Evolutionary conservation across 1,140 invertebrate species (phyloP), one percentile per base, ranked within the genome.

Genomic region (Pogonomyrmex californicus): DNA sequence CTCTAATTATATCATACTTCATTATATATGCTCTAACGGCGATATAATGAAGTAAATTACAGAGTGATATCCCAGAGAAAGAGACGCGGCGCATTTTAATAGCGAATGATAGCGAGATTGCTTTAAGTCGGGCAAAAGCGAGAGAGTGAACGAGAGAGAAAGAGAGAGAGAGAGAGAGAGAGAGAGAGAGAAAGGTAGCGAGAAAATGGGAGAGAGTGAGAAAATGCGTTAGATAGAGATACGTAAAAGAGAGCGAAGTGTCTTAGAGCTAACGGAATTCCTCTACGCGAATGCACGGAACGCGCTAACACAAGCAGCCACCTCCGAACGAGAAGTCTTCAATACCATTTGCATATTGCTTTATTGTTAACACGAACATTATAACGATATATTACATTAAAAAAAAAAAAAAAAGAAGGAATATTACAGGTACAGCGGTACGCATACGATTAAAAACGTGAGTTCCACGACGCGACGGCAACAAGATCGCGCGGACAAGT

Each of bases 311-410:
- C 54, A 86, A 88, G 81, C 88, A 78, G 66, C 63, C 76, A 76
- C 81, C 82, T 88, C 78, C 83, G 87, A 85, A 88, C 58, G 75
- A 85, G 51, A 70, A 91, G 86, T 89, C 91, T 88, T 92, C 88
- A 86, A 75, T 92, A 92, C 82, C 70, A 91, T 91, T 92, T 92
- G 89, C 90, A 89, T 92, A 92, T 92, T 91, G 89, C 87, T 92
- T 92, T 91, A 91, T 91, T 88, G 91, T 91, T 92, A n/a, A 89
- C 79, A 89, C 75, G 62, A 87, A 89, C 91, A 89, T 88, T 86
- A 89, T 90, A 91, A 91, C 77, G 78, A 66, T 89, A 91, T 82
- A 91, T 92, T 89, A 87, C 83, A 83, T 88, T 65, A n/a, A n/a
- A n/a, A n/a, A n/a, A n/a, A n/a, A 30, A 66, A 66, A 89, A 87